Evolutionary conservation across 1,140 invertebrate species (phyloP).

Genomic region (Aphelinus atriplicis): DNA sequence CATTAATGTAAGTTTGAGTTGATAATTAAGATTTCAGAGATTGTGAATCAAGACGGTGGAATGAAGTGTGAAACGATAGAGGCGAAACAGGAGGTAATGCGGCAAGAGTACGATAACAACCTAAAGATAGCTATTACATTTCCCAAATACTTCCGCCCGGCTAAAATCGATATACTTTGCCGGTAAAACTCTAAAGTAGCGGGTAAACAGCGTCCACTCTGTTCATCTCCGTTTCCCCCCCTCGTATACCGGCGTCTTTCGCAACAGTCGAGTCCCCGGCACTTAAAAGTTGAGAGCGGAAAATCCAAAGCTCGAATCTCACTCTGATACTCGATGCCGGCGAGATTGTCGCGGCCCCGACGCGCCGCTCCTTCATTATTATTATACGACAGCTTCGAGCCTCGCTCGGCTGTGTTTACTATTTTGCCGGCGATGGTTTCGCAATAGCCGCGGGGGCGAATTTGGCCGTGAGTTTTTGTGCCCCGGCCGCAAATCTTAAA

Average conservation of each 20-base stretch:
- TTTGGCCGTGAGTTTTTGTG: not conserved
- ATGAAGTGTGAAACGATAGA: no score
- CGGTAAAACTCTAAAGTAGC: no score
- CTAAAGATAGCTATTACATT: no score
- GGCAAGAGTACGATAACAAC: no score
- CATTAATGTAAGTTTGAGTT: no score
- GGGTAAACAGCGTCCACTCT: no score
- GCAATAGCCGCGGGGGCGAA: constrained; percentile 1
- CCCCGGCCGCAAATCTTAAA: constrained; percentile 27
- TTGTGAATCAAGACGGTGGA: no score
- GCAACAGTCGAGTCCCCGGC: not conserved
- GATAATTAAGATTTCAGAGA: no score
- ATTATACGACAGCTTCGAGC: not conserved
- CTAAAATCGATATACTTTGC: no score
- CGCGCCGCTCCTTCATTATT: not conserved
- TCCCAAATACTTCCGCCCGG: no score
- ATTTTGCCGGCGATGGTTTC: not conserved
- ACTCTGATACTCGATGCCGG: not conserved
- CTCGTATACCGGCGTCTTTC: not conserved
- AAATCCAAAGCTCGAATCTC: not conserved
- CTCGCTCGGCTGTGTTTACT: not conserved
- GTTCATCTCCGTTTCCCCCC: not conserved
- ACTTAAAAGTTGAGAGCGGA: not conserved
- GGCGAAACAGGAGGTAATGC: no score
- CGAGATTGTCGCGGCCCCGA: not conserved